Conservation (phyloP, 2,888 invertebrate species). For the Steinernema scapterisci region DNA sequence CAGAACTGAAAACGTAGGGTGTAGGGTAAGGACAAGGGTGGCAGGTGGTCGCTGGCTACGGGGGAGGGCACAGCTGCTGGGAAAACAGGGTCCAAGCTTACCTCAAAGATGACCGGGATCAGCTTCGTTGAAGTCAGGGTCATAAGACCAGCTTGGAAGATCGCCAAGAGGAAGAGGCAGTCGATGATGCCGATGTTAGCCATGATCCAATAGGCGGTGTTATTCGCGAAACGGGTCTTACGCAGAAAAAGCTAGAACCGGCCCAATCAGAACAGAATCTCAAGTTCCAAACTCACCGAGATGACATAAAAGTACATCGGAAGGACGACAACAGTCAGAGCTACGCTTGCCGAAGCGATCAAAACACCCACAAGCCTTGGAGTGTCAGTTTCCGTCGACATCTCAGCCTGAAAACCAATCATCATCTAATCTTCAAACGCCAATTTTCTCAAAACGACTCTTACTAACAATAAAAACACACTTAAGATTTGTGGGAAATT, state of each 20-base stretch:
- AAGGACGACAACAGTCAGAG: neutral
- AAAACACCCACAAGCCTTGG: neutral
- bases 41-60: too few relatives aligned
- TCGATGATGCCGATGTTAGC: slow-evolving; percentile 16
- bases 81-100: neutral
- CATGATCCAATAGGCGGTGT: neutral
- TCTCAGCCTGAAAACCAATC: too few relatives aligned
- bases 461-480: too few relatives aligned
- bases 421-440: too few relatives aligned
- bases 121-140: neutral
- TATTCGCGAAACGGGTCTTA: neutral
- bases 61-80: too few relatives aligned
- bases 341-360: neutral
- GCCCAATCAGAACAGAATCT: too few relatives aligned
- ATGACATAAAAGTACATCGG: neutral
- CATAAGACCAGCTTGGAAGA: neutral
- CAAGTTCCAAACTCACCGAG: neutral
- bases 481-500: too few relatives aligned
- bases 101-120: neutral
- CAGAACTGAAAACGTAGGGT: neutral
- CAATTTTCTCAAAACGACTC: too few relatives aligned
- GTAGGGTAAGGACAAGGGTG: neutral
- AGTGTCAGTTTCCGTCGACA: neutral
- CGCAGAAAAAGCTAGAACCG: neutral
- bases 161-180: slow-evolving; percentile 1